A percentile compares a stretch with the other conserved stretches of the same genome.
Conservation (phyloP, 2,797 vertebrate species). For the Smutsia temminckii region DNA sequence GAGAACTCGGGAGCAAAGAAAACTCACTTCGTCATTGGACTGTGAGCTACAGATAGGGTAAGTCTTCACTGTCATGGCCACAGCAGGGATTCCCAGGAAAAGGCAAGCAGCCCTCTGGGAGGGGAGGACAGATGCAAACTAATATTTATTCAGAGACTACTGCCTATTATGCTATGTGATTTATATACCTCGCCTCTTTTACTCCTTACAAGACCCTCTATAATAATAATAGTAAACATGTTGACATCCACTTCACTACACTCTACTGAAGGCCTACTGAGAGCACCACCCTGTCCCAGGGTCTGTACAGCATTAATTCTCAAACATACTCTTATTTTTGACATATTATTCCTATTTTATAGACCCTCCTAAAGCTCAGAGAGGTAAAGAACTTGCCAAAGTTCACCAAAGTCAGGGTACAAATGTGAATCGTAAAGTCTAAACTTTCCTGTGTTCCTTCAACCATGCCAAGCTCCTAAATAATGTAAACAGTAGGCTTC, state of each 20-base stretch:
- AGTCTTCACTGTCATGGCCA: not conserved
- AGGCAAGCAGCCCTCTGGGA: not conserved
- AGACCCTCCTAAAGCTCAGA: not conserved
- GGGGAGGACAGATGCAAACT: not conserved
- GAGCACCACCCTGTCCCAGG: not conserved
- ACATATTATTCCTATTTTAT: not conserved
- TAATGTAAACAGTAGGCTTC: not conserved
- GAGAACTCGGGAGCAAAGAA: not conserved
- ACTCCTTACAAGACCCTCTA: not conserved
- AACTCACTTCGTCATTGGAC: not conserved
- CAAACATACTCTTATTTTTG: not conserved
- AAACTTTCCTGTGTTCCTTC: not conserved
- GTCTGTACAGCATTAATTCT: not conserved
- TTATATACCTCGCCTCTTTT: not conserved
- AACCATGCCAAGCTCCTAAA: not conserved
- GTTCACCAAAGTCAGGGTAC: not conserved
- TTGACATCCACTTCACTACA: not conserved
- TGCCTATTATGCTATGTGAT: not conserved
- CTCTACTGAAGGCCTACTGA: not conserved
- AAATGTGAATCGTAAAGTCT: not conserved
- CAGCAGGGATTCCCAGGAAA: not conserved
- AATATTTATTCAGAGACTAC: not conserved
- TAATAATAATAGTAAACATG: not conserved
- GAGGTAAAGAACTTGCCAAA: not conserved
- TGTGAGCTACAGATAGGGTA: not conserved